These are phyloP conservation scores for Sander lucioperca DNA, from an alignment of 2,113 vertebrate species.

Conservation along the genomic window DNA sequence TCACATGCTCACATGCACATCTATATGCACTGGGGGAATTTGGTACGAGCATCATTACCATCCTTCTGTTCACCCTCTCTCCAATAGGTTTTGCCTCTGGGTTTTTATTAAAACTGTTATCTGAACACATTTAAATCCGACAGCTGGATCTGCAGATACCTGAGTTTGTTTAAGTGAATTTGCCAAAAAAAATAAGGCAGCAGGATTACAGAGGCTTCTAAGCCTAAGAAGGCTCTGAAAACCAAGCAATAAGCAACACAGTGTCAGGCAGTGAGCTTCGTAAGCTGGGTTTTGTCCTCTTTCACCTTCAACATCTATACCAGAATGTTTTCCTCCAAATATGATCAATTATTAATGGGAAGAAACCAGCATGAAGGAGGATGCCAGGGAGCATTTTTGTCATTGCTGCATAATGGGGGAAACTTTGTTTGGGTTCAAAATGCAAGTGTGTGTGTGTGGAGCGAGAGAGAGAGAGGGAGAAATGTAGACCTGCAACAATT, in stretches of 20 bases:
- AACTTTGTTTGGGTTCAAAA: slow-evolving; percentile 23
- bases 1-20: slow-evolving; percentile 13
- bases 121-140: slow-evolving; percentile 30
- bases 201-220: slow-evolving; percentile 31
- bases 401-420: slow-evolving; percentile 16
- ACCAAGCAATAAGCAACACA: slow-evolving; percentile 24
- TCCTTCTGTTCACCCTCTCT: slow-evolving; percentile 35
- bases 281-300: slow-evolving; percentile 54
- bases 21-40: slow-evolving; percentile 26
- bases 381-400: slow-evolving; percentile 55
- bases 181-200: not conserved
- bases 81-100: slow-evolving; percentile 8
- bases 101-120: slow-evolving; percentile 44
- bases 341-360: slow-evolving; percentile 71
- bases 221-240: slow-evolving; percentile 36
- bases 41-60: slow-evolving; percentile 26
- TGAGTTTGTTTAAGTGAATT: slow-evolving; percentile 35
- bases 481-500: not conserved
- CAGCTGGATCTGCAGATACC: slow-evolving; percentile 53
- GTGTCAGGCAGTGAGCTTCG: slow-evolving; percentile 14
- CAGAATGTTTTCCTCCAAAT: slow-evolving; percentile 57
- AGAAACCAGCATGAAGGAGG: slow-evolving; percentile 55
- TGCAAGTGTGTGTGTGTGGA: not conserved
- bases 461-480: not conserved
- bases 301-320: slow-evolving; percentile 59